phyloP scores from a whole-genome alignment of 2,113 vertebrate species.

The Cervus canadensis region DNA sequence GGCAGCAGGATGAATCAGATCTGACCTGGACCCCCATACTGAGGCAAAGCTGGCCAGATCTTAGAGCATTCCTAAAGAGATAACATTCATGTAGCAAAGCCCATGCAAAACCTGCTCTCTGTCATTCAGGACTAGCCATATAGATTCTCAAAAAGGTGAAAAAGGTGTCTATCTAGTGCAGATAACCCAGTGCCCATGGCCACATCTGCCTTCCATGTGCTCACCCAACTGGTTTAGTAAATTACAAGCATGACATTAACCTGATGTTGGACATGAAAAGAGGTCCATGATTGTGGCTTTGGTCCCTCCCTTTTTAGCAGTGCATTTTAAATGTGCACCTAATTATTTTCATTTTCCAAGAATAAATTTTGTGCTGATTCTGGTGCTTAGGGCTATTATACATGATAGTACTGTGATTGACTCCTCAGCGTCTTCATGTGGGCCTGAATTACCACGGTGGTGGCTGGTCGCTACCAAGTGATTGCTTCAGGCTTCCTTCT shows the following conservation, averaged over 20 bases:
- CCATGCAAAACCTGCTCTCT: neutral
- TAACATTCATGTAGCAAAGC: neutral
- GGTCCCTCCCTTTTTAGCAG: neutral
- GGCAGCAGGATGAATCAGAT: neutral
- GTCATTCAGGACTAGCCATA: neutral
- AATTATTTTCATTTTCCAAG: conserved; percentile 41
- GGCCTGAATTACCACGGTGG: neutral
- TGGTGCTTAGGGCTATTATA: neutral
- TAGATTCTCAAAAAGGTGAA: neutral
- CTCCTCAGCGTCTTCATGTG: neutral
- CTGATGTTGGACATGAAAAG: neutral
- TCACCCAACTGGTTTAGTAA: neutral
- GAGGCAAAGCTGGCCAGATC: neutral
- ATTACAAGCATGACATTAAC: neutral
- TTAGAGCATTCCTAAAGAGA: neutral
- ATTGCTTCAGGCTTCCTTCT: neutral
- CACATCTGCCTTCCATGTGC: neutral
- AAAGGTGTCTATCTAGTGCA: neutral
- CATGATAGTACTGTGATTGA: neutral
- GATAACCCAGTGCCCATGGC: neutral
- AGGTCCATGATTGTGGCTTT: neutral
- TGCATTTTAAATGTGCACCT: neutral
- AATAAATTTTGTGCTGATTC: neutral
- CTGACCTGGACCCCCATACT: neutral
- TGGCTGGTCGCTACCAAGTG: neutral